Evolutionary conservation across 2,113 vertebrate species (phyloP).

Genomic region (Syngnathus floridae): DNA sequence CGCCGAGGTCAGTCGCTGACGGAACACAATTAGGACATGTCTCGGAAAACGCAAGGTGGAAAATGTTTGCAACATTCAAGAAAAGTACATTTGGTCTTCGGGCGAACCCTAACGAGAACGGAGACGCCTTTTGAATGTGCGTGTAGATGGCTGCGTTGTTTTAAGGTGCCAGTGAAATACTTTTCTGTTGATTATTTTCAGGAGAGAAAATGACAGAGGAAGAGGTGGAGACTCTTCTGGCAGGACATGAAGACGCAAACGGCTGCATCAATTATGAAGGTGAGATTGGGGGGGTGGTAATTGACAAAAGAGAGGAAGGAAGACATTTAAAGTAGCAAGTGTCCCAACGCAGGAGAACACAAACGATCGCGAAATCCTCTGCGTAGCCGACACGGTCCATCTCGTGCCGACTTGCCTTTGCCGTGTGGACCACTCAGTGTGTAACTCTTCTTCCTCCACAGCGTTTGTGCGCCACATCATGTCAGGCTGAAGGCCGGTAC

Average conservation of each 20-base stretch:
- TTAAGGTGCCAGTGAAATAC: neutral
- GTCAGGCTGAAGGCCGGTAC: slow-evolving; percentile 69
- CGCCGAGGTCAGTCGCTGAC: neutral
- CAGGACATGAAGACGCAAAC: slow-evolving; percentile 88
- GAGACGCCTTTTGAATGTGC: no score
- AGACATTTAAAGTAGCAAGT: neutral
- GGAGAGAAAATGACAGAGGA: slow-evolving; percentile 95
- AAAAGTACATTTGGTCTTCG: no score
- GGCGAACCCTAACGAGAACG: no score
- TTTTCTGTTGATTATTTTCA: slow-evolving; percentile 36
- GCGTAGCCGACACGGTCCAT: neutral
- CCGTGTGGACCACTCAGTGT: slow-evolving; percentile 33
- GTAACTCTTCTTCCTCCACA: slow-evolving; percentile 66
- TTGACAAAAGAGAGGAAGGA: neutral
- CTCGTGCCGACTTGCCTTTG: slow-evolving; percentile 3
- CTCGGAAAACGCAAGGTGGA: no score
- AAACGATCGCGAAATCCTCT: neutral
- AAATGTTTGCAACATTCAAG: no score
- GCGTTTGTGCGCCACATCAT: slow-evolving; percentile 72
- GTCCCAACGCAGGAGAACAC: neutral
- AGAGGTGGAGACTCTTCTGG: slow-evolving; percentile 86
- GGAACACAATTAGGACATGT: neutral
- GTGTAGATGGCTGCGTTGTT: neutral
- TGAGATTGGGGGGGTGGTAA: slow-evolving; percentile 45
- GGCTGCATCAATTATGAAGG: slow-evolving; percentile 98